Evolutionary conservation across 2,113 vertebrate genomes (phyloP).

Genomic region (Corythornis cristatus): DNA sequence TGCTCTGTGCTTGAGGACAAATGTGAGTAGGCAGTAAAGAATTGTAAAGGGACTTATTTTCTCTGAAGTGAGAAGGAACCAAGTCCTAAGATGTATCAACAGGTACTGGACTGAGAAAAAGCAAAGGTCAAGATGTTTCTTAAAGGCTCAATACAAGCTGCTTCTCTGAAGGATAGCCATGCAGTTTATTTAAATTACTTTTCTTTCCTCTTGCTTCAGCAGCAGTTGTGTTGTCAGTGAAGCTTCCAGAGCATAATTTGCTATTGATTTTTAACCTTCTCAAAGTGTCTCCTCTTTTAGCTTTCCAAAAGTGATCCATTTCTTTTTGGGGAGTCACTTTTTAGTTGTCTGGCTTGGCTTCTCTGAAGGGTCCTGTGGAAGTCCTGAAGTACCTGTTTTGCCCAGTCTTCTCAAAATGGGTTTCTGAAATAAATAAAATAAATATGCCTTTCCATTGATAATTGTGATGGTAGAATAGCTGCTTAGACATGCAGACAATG

Average conservation of each 20-base stretch:
- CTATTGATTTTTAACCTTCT: neutral
- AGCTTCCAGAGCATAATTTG: neutral
- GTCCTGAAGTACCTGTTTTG: neutral
- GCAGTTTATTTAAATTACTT: conserved; percentile 22
- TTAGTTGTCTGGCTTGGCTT: neutral
- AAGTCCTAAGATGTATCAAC: neutral
- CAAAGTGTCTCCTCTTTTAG: neutral
- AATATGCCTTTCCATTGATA: neutral
- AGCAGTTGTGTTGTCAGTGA: neutral
- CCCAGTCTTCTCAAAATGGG: neutral
- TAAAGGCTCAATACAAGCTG: neutral
- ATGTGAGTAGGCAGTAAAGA: neutral
- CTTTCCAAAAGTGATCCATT: neutral
- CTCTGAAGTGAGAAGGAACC: neutral
- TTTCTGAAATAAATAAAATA: neutral
- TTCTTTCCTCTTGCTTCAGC: neutral
- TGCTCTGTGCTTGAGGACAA: neutral
- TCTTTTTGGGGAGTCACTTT: neutral
- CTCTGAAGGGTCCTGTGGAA: neutral
- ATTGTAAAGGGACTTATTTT: neutral
- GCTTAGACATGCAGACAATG: neutral
- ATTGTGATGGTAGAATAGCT: neutral
- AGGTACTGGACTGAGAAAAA: conserved; percentile 11
- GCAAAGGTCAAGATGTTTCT: neutral
- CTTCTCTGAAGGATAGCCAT: neutral